phyloP scores from a whole-genome alignment of 2,888 invertebrate genomes.

The Drosophila glabriapex region DNA sequence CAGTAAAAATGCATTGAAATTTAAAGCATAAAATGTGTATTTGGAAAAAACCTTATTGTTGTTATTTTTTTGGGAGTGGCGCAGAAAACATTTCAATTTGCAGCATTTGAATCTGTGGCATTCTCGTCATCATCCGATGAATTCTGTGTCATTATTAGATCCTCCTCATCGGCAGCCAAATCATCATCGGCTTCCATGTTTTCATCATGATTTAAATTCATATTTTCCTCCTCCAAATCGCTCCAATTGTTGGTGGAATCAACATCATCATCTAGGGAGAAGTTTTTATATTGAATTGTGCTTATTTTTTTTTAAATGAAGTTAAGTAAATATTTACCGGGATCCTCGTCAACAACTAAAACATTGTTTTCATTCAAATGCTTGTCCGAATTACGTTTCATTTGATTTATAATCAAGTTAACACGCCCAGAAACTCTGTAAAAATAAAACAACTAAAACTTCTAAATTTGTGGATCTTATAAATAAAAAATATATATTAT shows the following conservation, averaged over 20 bases:
- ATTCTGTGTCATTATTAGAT: constrained; percentile 48
- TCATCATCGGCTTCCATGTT: constrained; percentile 66
- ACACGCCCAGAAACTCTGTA: constrained; percentile 83
- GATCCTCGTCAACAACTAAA: constrained; percentile 80
- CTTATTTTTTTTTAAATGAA: neutral
- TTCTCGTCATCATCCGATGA: constrained; percentile 49
- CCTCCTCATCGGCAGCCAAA: constrained; percentile 67
- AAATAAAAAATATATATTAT: neutral
- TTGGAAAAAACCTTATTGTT: constrained; percentile 54
- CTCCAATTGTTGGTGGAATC: constrained; percentile 62
- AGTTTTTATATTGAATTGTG: neutral
- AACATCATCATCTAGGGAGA: constrained; percentile 28
- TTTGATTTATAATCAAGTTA: constrained; percentile 84
- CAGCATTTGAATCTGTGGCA: constrained; percentile 53
- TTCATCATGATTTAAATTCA: constrained; percentile 30
- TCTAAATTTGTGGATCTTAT: constrained; percentile 9
- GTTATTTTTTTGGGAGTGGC: constrained; percentile 15
- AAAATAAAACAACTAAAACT: constrained; percentile 23
- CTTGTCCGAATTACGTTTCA: constrained; percentile 82
- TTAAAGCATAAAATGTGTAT: constrained; percentile 63
- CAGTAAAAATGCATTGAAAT: constrained; percentile 46
- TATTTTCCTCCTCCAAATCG: constrained; percentile 57
- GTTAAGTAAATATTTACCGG: constrained; percentile 64
- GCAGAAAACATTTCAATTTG: constrained; percentile 20
- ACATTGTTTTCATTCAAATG: constrained; percentile 79